phyloP scores from a whole-genome alignment of 2,113 vertebrate genomes.

The Herpetotheres cachinnans region DNA sequence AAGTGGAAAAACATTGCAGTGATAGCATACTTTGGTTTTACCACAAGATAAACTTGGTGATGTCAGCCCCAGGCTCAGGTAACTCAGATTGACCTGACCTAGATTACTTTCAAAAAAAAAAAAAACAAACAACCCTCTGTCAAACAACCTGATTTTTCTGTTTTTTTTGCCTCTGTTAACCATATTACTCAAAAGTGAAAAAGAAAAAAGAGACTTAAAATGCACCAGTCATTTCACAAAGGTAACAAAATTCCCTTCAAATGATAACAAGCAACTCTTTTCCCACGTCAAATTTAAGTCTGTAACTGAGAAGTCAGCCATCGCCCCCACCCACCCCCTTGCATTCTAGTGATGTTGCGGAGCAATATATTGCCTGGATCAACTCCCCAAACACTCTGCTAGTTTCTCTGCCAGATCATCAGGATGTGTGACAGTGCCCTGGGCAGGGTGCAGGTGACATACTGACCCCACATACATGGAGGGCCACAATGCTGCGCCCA shows the following conservation, averaged over 20 bases:
- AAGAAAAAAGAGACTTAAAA: not conserved
- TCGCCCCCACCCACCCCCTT: too few relatives aligned
- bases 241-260: not conserved
- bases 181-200: not conserved
- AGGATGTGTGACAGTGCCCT: not conserved
- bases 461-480: not conserved
- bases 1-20: slow-evolving; percentile 39
- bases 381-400: not conserved
- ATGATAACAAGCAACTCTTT: not conserved
- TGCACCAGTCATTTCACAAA: not conserved
- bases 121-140: not conserved
- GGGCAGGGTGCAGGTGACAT: not conserved
- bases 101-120: not conserved
- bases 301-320: not conserved
- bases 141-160: not conserved
- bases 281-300: not conserved
- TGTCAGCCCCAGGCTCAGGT: slow-evolving; percentile 41
- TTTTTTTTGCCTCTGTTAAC: not conserved
- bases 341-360: not conserved
- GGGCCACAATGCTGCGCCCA: rapidly evolving
- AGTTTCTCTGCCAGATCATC: not conserved
- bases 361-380: not conserved
- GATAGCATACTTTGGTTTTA: slow-evolving; percentile 31
- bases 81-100: slow-evolving; percentile 35
- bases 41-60: slow-evolving; percentile 33